Evolutionary conservation across 2,888 invertebrate species (phyloP).

Genomic region (Elegia similella): DNA sequence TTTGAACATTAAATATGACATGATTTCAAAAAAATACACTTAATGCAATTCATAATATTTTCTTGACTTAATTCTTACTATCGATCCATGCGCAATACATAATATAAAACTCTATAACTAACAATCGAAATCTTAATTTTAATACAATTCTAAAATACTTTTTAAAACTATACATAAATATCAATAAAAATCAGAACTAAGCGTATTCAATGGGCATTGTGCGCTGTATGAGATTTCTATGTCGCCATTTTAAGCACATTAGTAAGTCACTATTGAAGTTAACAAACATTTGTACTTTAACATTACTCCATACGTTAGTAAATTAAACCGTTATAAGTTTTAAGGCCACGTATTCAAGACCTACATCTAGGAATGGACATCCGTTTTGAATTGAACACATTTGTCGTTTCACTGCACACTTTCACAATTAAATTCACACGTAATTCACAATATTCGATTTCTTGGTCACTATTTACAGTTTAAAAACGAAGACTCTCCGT

Average conservation of each 20-base stretch:
- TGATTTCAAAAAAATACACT: neutral
- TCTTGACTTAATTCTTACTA: neutral
- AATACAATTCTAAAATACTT: conserved; percentile 48
- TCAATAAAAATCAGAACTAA: conserved; percentile 57
- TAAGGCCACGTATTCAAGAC: conserved; percentile 37
- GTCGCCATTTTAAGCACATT: conserved; percentile 30
- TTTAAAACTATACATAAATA: conserved; percentile 56
- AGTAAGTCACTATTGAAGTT: conserved; percentile 29
- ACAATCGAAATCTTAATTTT: conserved; percentile 36
- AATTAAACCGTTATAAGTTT: conserved; percentile 23
- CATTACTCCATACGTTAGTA: conserved; percentile 43
- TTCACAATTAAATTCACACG: conserved; percentile 14
- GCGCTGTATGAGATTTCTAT: conserved; percentile 40
- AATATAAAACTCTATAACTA: conserved; percentile 30
- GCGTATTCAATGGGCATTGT: conserved; percentile 60
- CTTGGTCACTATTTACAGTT: conserved; percentile 3
- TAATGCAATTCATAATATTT: neutral
- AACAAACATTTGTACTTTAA: conserved; percentile 62
- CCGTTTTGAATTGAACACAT: conserved; percentile 25
- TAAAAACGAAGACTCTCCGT: conserved; percentile 7
- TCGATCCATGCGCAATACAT: conserved; percentile 22
- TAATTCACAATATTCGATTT: conserved; percentile 10
- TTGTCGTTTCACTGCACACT: conserved; percentile 15
- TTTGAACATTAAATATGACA: neutral
- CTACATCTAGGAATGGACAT: conserved; percentile 37